Evolutionary conservation across 2,797 vertebrate species (phyloP).

Genomic region (Enteromius mattozi): DNA sequence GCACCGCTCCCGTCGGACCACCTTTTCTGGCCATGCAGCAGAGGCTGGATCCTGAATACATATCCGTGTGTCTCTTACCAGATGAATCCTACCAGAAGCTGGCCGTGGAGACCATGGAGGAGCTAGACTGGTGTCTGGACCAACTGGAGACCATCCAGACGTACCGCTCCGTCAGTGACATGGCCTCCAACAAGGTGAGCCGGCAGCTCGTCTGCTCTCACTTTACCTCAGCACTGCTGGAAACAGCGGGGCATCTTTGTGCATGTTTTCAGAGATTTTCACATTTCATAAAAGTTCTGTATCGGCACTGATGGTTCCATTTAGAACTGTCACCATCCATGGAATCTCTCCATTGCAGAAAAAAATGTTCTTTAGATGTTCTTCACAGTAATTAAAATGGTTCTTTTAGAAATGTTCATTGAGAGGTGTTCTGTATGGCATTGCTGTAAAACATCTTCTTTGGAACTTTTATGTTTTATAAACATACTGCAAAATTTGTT

Average conservation of each 20-base stretch:
- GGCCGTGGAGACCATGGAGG: constrained; percentile 96
- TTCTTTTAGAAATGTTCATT: too few species aligned
- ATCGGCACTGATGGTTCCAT: neutral
- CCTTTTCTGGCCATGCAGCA: constrained; percentile 44
- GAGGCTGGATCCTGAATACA: constrained; percentile 83
- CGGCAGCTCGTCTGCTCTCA: neutral
- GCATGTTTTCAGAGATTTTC: neutral
- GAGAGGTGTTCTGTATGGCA: neutral
- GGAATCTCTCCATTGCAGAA: neutral
- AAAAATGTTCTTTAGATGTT: neutral
- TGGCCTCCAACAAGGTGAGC: constrained; percentile 98
- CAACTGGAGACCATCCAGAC: constrained; percentile 98
- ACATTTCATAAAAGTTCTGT: neutral
- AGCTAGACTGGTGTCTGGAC: constrained; percentile 98
- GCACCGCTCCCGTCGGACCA: constrained; percentile 12
- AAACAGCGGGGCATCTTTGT: neutral
- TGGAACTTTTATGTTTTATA: neutral
- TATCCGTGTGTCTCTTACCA: constrained; percentile 93
- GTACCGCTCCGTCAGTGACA: constrained; percentile 97
- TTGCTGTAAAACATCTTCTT: neutral
- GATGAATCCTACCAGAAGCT: constrained; percentile 97
- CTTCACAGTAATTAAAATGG: neutral
- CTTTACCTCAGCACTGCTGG: neutral
- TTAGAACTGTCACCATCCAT: neutral
- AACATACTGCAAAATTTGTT: neutral